Evolutionary conservation across 2,888 invertebrate genomes (phyloP).

Genomic region (Deladenus siricidicola): DNA sequence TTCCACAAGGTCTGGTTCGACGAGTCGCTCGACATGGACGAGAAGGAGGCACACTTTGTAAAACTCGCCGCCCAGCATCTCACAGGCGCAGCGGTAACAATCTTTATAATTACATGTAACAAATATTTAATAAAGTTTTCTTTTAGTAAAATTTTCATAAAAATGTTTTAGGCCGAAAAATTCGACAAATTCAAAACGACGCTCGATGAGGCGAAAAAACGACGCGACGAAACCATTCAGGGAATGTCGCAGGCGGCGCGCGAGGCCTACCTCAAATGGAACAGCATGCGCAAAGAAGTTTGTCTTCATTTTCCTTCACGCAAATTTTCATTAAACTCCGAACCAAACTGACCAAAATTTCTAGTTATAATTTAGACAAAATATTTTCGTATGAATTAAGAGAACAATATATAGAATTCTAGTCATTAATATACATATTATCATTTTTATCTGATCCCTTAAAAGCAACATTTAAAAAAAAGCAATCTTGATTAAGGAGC

Average conservation of each 20-base stretch:
- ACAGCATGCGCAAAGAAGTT: constrained; percentile 40
- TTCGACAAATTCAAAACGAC: constrained; percentile 50
- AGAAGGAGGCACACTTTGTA: constrained; percentile 43
- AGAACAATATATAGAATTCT: no score
- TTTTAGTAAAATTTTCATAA: neutral
- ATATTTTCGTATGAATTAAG: no score
- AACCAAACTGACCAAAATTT: no score
- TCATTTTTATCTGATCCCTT: no score
- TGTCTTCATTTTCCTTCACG: no score
- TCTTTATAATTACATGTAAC: neutral
- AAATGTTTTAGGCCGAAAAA: constrained; percentile 37
- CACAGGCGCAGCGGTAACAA: constrained; percentile 42
- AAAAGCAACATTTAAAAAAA: neutral
- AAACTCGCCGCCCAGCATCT: constrained; percentile 45
- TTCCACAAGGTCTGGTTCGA: constrained; percentile 50
- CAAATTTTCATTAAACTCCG: no score
- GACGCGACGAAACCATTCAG: constrained; percentile 36
- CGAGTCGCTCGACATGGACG: constrained; percentile 37
- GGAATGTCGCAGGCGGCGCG: constrained; percentile 40
- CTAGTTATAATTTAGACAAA: no score
- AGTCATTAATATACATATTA: no score
- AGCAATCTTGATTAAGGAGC: constrained; percentile 36
- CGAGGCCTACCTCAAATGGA: constrained; percentile 46
- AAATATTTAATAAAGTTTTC: neutral
- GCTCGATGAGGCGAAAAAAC: constrained; percentile 37